Evolutionary conservation across 2,888 invertebrate species (phyloP).

Genomic region (Notocelia uddmanniana): DNA sequence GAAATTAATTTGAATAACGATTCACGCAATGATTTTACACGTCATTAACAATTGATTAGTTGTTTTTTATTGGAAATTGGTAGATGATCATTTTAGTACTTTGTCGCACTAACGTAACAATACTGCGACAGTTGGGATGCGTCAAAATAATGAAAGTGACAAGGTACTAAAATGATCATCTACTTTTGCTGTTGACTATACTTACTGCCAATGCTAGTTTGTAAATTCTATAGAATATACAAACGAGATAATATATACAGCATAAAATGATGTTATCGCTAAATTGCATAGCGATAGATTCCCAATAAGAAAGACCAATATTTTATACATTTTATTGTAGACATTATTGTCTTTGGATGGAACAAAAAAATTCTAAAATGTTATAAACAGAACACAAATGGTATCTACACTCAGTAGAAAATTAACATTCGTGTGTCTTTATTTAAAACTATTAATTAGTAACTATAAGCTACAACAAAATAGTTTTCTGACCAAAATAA

Average conservation of each 20-base stretch:
- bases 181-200: too few species aligned
- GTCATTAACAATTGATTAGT: background rate
- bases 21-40: constrained; percentile 15
- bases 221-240: too few species aligned
- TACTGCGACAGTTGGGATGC: too few species aligned
- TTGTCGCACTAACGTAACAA: too few species aligned
- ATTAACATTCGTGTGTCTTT: background rate
- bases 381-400: too few species aligned
- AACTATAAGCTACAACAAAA: constrained; percentile 10
- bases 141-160: too few species aligned
- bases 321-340: background rate
- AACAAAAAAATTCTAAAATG: too few species aligned
- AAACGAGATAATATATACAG: background rate
- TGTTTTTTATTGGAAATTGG: constrained; percentile 1
- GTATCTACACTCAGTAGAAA: background rate
- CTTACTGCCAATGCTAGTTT: too few species aligned
- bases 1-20: constrained; percentile 17
- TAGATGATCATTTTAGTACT: too few species aligned
- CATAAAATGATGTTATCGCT: background rate
- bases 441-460: background rate
- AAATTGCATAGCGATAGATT: background rate
- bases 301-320: background rate
- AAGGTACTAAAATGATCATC: too few species aligned
- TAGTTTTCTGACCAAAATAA: background rate
- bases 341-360: background rate